Evolutionary conservation across 1,140 invertebrate species (phyloP).

Genomic region (Scaptomyza graminum): DNA sequence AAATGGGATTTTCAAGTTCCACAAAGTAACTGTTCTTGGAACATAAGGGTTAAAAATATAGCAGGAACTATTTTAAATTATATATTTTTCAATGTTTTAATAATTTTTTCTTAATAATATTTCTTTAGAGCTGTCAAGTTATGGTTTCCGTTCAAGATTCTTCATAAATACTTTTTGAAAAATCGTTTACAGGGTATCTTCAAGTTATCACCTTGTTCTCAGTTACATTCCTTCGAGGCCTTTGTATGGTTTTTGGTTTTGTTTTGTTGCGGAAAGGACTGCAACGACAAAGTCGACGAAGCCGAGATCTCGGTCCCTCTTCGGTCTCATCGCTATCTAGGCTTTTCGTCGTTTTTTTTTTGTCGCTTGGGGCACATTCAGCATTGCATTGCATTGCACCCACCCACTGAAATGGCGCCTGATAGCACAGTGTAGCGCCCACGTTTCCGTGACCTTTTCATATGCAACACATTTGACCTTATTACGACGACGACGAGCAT

Average conservation of each 20-base stretch:
- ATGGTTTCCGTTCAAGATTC: background rate
- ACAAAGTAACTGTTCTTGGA: no score
- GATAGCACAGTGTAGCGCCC: conserved; percentile 10
- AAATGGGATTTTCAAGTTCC: background rate
- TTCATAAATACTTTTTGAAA: no score
- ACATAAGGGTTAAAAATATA: no score
- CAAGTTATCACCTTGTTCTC: background rate
- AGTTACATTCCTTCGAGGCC: conserved; percentile 20
- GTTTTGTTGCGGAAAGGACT: conserved; percentile 45
- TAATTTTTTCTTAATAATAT: no score
- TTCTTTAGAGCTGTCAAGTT: no score
- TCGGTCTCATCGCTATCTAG: background rate
- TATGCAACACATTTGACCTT: conserved; percentile 71
- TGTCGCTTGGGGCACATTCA: conserved; percentile 59
- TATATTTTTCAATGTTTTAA: no score
- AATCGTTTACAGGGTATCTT: conserved; percentile 21
- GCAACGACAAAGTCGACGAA: conserved; percentile 50
- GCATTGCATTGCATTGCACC: conserved; percentile 37
- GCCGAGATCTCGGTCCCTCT: conserved; percentile 45
- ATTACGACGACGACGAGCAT: conserved; percentile 45
- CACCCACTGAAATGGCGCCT: conserved; percentile 8
- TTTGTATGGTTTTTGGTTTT: conserved; percentile 40
- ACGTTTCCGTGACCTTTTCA: conserved; percentile 74
- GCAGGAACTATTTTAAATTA: no score
- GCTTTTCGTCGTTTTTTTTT: conserved; percentile 25